A percentile compares a stretch with the other conserved stretches of the same genome.
Evolutionary conservation across 2,888 invertebrate species (phyloP).

Genomic region (Caenorhabditis sp.): DNA sequence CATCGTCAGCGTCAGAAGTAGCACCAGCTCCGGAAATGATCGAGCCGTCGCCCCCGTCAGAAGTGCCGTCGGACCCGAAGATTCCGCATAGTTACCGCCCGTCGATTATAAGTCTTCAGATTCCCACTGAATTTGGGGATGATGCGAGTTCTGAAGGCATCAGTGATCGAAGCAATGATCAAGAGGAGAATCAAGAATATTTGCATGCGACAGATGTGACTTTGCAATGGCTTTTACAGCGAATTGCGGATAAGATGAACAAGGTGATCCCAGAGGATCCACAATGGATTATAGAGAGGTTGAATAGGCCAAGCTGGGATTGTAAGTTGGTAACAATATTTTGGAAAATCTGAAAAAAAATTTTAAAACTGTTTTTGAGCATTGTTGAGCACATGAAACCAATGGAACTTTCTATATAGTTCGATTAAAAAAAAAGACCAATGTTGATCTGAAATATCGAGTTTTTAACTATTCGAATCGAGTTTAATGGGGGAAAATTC

Average conservation of each 20-base stretch:
- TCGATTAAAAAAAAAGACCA: no score
- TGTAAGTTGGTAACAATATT: slow-evolving; percentile 21
- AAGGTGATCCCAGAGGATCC: slow-evolving; percentile 56
- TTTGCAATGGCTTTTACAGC: slow-evolving; percentile 62
- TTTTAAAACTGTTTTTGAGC: no score
- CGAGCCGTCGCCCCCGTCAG: slow-evolving; percentile 36
- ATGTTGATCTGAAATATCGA: no score
- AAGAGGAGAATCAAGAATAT: slow-evolving; percentile 40
- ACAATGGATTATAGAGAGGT: slow-evolving; percentile 65
- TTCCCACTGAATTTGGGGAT: slow-evolving; percentile 44
- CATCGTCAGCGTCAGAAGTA: slow-evolving; percentile 32
- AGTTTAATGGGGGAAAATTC: no score
- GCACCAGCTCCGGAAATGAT: slow-evolving; percentile 19
- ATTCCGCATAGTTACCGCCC: slow-evolving; percentile 38
- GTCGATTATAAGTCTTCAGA: slow-evolving; percentile 49
- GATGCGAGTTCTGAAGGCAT: slow-evolving; percentile 49
- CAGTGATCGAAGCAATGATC: slow-evolving; percentile 44
- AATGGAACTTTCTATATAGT: no score
- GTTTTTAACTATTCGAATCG: no score
- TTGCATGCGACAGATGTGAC: slow-evolving; percentile 62
- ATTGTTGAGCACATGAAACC: no score
- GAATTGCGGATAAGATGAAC: slow-evolving; percentile 54
- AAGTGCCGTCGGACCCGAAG: slow-evolving; percentile 40
- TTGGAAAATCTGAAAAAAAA: no score
- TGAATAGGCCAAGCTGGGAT: slow-evolving; percentile 56